Percentiles rank a stretch among this genome's conserved stretches.
These are phyloP conservation scores for Catharus minimus DNA, from an alignment of 2,113 vertebrate genomes.

Conservation along the genomic window DNA sequence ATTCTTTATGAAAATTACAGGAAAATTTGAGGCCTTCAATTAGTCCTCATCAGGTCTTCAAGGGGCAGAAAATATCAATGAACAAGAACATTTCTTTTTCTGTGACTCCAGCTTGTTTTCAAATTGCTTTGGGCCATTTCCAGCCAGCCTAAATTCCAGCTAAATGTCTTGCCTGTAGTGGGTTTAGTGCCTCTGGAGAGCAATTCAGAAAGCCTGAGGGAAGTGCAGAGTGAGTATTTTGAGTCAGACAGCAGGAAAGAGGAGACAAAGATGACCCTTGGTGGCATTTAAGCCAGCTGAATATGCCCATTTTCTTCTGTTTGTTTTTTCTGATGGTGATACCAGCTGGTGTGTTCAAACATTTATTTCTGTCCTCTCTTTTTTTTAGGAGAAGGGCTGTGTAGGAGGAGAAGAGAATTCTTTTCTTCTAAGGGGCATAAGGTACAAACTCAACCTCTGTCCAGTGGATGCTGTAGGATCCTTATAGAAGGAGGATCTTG, in stretches of 20 bases:
- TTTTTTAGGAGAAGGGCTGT: not conserved
- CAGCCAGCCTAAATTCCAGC: not conserved
- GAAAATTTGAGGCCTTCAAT: not conserved
- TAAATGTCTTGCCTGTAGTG: not conserved
- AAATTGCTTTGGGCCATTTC: not conserved
- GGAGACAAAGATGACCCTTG: not conserved
- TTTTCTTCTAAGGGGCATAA: not conserved
- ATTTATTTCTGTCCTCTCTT: not conserved
- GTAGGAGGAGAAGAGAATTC: not conserved
- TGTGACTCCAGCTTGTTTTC: not conserved
- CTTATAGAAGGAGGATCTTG: not conserved
- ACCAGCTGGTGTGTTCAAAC: not conserved
- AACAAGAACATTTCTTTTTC: not conserved
- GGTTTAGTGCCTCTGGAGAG: not conserved
- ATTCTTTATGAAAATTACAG: not conserved
- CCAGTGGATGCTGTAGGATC: not conserved
- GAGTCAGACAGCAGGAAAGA: not conserved
- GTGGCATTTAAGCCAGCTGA: not conserved
- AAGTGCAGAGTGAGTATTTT: not conserved
- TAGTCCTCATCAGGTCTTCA: not conserved
- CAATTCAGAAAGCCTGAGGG: not conserved
- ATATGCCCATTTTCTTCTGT: not conserved
- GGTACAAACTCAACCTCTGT: not conserved
- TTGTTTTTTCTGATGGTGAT: conserved; percentile 6
- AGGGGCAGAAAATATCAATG: not conserved